Evolutionary conservation across 2,113 vertebrate genomes (phyloP).

Genomic region (Upupa epops): DNA sequence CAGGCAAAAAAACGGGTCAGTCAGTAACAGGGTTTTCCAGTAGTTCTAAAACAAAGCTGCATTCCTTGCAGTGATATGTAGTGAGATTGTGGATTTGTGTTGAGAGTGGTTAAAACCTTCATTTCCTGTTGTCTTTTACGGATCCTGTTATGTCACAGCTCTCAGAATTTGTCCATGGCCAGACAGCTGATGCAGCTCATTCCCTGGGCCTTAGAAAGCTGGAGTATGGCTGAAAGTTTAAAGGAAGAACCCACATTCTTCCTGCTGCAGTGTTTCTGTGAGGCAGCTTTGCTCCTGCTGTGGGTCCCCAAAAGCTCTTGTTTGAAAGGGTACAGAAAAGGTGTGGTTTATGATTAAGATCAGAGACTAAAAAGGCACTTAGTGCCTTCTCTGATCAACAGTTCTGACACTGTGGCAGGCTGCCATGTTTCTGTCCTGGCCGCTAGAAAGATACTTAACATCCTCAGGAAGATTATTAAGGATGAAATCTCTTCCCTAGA

Average conservation of each 20-base stretch:
- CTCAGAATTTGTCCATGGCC: background rate
- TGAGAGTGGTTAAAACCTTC: background rate
- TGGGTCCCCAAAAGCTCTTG: rapidly evolving
- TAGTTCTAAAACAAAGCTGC: background rate
- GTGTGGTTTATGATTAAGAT: background rate
- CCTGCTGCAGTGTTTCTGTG: background rate
- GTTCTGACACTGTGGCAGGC: background rate
- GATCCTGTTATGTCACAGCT: background rate
- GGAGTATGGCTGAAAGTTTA: background rate
- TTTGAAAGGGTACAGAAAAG: background rate
- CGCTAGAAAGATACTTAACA: background rate
- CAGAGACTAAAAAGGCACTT: background rate
- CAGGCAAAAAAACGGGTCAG: background rate
- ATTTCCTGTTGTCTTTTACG: background rate
- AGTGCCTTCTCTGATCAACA: background rate
- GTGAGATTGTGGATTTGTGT: background rate
- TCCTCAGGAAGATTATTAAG: background rate
- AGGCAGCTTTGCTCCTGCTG: background rate
- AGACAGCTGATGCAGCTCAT: background rate
- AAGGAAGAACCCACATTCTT: background rate
- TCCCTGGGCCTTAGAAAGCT: background rate
- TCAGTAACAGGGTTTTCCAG: background rate
- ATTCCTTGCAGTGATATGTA: background rate
- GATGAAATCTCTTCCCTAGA: background rate
- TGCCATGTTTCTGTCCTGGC: background rate